Conservation (phyloP, 2,113 vertebrate genomes). For the Abramis brama region DNA sequence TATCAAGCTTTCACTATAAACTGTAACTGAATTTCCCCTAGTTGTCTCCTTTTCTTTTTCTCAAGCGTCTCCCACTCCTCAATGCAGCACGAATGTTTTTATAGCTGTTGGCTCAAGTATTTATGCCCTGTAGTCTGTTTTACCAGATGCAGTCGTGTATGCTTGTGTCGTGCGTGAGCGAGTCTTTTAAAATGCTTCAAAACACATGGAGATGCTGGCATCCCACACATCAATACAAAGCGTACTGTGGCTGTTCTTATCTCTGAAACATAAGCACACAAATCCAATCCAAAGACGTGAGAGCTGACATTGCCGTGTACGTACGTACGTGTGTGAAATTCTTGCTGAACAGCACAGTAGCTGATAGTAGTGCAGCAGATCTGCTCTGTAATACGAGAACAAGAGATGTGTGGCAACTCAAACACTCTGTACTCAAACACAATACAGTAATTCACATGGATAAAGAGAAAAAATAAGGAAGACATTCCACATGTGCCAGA, state of each 20-base stretch:
- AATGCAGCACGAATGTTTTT: not conserved
- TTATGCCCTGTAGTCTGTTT: conserved; percentile 21
- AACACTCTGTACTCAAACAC: conserved; percentile 12
- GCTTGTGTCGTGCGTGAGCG: conserved; percentile 22
- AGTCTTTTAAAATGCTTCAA: not conserved
- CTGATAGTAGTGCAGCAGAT: conserved; percentile 47
- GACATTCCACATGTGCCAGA: not conserved
- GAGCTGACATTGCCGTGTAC: not conserved
- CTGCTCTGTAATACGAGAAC: conserved; percentile 7
- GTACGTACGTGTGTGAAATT: conserved; percentile 34
- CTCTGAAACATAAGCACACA: conserved; percentile 16
- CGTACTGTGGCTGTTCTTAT: conserved; percentile 2
- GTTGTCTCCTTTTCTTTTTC: not conserved
- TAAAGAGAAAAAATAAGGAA: not conserved
- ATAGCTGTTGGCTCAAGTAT: conserved; percentile 7
- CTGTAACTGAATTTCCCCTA: not conserved
- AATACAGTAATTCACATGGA: conserved; percentile 17
- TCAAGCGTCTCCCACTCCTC: not conserved
- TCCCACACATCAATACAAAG: conserved; percentile 17
- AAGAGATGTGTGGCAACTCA: not conserved
- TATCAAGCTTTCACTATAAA: not conserved
- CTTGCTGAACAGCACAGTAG: conserved; percentile 15
- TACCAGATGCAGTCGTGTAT: not conserved
- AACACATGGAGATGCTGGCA: conserved; percentile 29
- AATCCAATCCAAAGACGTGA: not conserved